Conservation (phyloP, 2,797 vertebrate species). For the Peromyscus eremicus region DNA sequence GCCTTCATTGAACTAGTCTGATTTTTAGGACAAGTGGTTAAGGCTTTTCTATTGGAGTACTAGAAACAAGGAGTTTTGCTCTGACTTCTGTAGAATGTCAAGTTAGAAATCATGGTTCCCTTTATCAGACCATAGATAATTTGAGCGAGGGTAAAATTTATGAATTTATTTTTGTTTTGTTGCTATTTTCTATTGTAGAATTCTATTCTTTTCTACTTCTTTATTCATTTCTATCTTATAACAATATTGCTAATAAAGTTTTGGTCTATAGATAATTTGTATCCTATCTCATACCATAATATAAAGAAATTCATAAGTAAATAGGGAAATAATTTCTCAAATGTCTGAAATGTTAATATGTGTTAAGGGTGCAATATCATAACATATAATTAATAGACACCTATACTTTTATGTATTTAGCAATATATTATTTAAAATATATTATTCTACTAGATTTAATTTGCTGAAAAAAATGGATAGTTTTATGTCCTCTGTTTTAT, state of each 20-base stretch:
- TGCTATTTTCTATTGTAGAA: neutral
- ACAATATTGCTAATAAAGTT: neutral
- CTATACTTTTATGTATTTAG: neutral
- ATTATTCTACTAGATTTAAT: neutral
- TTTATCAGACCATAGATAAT: neutral
- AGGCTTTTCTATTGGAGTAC: no score
- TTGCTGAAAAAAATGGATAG: neutral
- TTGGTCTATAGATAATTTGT: neutral
- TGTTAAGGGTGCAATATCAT: neutral
- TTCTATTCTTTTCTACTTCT: neutral
- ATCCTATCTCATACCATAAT: conserved; percentile 13
- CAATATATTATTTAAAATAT: neutral
- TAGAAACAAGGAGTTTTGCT: neutral
- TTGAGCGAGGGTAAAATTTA: neutral
- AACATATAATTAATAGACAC: neutral
- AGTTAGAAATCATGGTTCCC: neutral
- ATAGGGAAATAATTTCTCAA: neutral
- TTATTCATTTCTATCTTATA: neutral
- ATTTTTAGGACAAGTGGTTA: neutral
- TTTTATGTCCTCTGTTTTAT: neutral
- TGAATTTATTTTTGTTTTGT: conserved; percentile 26
- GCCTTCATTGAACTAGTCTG: neutral
- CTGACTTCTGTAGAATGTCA: neutral
- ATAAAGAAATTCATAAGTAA: conserved; percentile 13
- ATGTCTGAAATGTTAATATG: neutral